Percentiles rank a stretch among this genome's conserved stretches.
These are phyloP conservation scores for Sialia sialis DNA, from an alignment of 2,113 vertebrate genomes.

Conservation along the genomic window DNA sequence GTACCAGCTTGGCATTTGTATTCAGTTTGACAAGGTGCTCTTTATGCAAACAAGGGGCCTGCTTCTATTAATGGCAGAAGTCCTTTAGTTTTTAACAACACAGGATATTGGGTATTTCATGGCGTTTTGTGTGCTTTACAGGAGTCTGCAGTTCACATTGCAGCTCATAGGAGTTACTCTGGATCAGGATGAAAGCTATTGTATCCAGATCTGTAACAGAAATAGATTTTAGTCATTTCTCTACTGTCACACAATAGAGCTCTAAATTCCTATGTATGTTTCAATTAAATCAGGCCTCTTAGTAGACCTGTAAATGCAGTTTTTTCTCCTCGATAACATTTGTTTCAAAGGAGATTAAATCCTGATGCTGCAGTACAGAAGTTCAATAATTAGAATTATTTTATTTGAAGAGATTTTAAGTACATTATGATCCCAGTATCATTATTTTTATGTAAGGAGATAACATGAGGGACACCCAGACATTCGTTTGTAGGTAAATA, in stretches of 20 bases:
- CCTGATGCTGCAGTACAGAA: neutral
- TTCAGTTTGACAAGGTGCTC: conserved; percentile 23
- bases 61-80: neutral
- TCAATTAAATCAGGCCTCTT: neutral
- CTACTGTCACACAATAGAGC: neutral
- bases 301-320: neutral
- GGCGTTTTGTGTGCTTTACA: neutral
- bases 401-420: neutral
- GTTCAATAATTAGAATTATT: neutral
- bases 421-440: neutral
- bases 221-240: neutral
- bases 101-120: neutral
- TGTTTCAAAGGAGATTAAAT: neutral
- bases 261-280: neutral
- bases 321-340: neutral
- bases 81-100: neutral
- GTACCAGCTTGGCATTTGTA: neutral
- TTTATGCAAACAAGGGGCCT: conserved; percentile 29
- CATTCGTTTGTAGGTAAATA: neutral
- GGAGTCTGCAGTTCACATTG: neutral
- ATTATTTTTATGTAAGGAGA: neutral
- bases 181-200: neutral
- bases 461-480: neutral
- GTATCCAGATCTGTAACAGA: neutral
- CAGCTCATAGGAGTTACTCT: neutral